phyloP scores from a whole-genome alignment of 1,140 invertebrate species.

The Pararge aegeria region DNA sequence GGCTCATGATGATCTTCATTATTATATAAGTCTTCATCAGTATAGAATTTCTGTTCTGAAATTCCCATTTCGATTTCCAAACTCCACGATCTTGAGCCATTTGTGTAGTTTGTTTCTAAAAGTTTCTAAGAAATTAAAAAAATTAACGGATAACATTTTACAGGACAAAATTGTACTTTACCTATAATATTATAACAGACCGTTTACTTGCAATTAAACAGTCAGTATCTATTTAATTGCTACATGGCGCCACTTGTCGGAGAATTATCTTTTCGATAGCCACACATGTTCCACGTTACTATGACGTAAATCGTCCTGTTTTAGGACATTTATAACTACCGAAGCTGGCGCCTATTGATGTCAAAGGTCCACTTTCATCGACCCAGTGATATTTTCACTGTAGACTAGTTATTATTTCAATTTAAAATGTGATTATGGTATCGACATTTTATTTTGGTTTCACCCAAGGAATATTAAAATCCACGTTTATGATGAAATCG shows the following conservation, averaged over 20 bases:
- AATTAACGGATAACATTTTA: neutral
- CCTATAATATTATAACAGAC: neutral
- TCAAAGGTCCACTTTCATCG: neutral
- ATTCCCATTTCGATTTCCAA: too few relatives aligned
- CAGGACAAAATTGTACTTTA: neutral
- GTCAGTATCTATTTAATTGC: slow-evolving; percentile 11
- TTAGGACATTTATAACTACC: slow-evolving; percentile 15
- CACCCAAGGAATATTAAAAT: too few relatives aligned
- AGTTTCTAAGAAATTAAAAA: neutral
- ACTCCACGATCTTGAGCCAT: too few relatives aligned
- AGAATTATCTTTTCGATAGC: slow-evolving; percentile 44
- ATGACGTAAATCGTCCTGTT: slow-evolving; percentile 29
- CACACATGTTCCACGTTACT: slow-evolving; percentile 37
- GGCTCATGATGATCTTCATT: too few relatives aligned
- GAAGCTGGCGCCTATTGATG: neutral
- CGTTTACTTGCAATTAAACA: slow-evolving; percentile 1
- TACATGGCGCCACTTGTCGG: slow-evolving; percentile 38
- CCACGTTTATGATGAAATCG: too few relatives aligned
- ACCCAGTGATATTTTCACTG: neutral
- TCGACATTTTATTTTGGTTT: neutral
- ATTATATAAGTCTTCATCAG: too few relatives aligned
- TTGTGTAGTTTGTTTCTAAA: neutral
- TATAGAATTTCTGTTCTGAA: too few relatives aligned
- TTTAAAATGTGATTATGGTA: neutral
- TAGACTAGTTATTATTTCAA: neutral